Evolutionary conservation across 2,113 vertebrate species (phyloP).

Genomic region (Noturus placidus): DNA sequence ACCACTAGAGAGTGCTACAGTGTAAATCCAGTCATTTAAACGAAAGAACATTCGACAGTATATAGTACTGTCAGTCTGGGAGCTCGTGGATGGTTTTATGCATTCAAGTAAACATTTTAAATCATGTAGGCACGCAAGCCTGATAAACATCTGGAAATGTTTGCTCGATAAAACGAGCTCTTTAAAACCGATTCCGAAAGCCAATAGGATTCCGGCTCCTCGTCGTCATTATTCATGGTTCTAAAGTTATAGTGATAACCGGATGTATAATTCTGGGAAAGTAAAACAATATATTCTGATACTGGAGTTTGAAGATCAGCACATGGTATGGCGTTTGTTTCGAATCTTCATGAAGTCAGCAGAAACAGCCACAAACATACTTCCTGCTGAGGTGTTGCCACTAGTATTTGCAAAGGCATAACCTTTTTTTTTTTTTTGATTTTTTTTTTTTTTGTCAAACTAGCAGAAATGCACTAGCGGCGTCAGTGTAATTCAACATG

Average conservation of each 20-base stretch:
- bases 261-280: not conserved
- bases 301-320: not conserved
- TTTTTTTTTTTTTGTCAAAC: not conserved
- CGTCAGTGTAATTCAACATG: not conserved
- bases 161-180: not conserved
- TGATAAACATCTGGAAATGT: not conserved
- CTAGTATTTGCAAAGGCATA: not conserved
- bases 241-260: not conserved
- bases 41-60: not conserved
- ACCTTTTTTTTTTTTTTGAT: not conserved
- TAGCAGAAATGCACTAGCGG: not conserved
- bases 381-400: slow-evolving; percentile 60
- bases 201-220: not conserved
- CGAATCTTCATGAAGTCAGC: slow-evolving; percentile 41
- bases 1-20: not conserved
- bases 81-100: not conserved
- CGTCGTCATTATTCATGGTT: not conserved
- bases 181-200: not conserved
- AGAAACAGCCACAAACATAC: slow-evolving; percentile 44
- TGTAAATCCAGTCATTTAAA: not conserved
- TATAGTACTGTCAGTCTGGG: not conserved
- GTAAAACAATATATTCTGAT: not conserved
- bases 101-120: not conserved
- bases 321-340: not conserved
- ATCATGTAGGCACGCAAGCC: not conserved